phyloP scores from a whole-genome alignment of 2,888 invertebrate species.

The Steromphala cineraria region DNA sequence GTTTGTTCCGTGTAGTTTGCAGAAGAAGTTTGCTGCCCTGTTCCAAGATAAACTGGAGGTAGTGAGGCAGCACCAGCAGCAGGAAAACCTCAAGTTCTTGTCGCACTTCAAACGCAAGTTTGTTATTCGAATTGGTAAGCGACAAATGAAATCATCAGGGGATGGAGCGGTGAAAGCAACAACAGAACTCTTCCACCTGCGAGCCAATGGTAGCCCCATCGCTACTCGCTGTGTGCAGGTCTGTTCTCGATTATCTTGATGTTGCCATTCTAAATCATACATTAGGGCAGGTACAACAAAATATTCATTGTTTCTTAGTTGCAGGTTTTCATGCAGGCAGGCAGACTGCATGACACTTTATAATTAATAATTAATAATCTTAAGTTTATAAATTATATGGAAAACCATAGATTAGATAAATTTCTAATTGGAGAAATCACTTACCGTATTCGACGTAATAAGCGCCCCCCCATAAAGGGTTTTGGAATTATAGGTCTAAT shows the following conservation, averaged over 20 bases:
- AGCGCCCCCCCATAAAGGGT: no score
- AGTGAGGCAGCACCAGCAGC: slow-evolving; percentile 95
- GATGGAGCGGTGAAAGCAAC: slow-evolving; percentile 56
- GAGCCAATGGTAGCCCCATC: slow-evolving; percentile 95
- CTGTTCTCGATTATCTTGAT: neutral
- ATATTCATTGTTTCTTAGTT: no score
- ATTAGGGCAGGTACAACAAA: no score
- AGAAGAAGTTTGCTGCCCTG: slow-evolving; percentile 91
- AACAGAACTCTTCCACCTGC: slow-evolving; percentile 91
- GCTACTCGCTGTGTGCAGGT: slow-evolving; percentile 92
- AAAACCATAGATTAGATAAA: no score
- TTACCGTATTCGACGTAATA: no score
- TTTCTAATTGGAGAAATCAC: no score
- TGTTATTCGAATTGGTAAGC: slow-evolving; percentile 83
- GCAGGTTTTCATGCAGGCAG: no score
- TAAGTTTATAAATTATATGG: no score
- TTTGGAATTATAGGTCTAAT: no score
- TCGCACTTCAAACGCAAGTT: slow-evolving; percentile 97
- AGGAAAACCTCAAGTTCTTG: slow-evolving; percentile 97
- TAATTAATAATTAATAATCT: no score
- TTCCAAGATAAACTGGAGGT: slow-evolving; percentile 95
- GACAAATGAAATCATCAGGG: slow-evolving; percentile 49
- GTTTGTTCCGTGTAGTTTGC: slow-evolving; percentile 78
- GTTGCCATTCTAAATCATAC: no score
- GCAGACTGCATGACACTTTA: no score